A percentile compares a stretch with the other conserved stretches of the same genome.
Conservation (phyloP, 2,797 vertebrate species). For the Siniperca scherzeri region DNA sequence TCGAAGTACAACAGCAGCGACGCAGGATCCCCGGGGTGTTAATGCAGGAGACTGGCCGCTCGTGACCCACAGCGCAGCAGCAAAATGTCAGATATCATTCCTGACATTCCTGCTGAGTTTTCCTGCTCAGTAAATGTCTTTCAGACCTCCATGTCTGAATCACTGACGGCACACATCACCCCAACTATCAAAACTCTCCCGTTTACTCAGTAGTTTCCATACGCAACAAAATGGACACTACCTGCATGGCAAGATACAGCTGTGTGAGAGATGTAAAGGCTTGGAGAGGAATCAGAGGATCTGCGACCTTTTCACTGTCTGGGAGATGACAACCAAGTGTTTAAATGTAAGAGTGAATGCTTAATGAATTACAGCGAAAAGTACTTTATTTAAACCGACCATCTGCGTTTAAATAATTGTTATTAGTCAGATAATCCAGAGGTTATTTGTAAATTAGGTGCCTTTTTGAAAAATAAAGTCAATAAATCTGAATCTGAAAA, state of each 20-base stretch:
- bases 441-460: not conserved
- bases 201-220: not conserved
- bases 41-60: not conserved
- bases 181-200: not conserved
- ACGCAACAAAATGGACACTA: not conserved
- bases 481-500: not conserved
- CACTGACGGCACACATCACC: not conserved
- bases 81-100: constrained; percentile 38
- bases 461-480: not conserved
- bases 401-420: not conserved
- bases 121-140: constrained; percentile 8
- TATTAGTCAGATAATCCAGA: not conserved
- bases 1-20: not conserved
- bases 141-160: not conserved
- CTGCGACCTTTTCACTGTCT: not conserved
- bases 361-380: not conserved
- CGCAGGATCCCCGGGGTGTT: not conserved
- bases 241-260: not conserved
- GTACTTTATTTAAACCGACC: not conserved
- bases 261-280: not conserved
- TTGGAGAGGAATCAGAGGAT: not conserved
- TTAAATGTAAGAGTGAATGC: not conserved
- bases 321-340: not conserved
- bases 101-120: constrained; percentile 33
- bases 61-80: constrained; percentile 2